These are phyloP conservation scores for Eilema depressum DNA, from an alignment of 2,888 invertebrate species.

Conservation along the genomic window DNA sequence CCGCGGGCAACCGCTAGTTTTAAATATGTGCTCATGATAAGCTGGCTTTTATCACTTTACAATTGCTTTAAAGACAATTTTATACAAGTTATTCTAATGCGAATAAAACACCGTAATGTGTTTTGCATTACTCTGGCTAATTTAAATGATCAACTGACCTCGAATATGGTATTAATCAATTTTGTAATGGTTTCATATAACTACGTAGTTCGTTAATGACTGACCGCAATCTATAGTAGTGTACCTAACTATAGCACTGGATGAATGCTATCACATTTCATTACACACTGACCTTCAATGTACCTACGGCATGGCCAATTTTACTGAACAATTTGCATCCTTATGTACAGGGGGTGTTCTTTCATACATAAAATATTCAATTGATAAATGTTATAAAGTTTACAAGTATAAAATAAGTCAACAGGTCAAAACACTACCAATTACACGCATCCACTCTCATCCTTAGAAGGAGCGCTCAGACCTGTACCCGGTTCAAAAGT, in stretches of 20 bases:
- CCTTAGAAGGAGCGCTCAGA: no score
- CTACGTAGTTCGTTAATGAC: conserved; percentile 17
- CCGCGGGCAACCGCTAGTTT: no score
- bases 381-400: no score
- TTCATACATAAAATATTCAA: background rate
- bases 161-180: conserved; percentile 17
- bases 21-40: background rate
- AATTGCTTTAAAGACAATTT: background rate
- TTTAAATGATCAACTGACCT: conserved; percentile 14
- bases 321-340: conserved; percentile 17
- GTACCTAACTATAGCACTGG: background rate
- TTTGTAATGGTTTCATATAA: conserved; percentile 11
- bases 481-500: no score
- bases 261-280: conserved; percentile 24
- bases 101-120: conserved; percentile 6
- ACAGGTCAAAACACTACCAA: no score
- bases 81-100: background rate
- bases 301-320: conserved; percentile 8
- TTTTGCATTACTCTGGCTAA: conserved; percentile 11
- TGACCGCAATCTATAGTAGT: background rate
- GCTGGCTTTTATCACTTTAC: background rate
- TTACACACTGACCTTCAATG: conserved; percentile 25
- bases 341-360: background rate
- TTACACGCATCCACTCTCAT: no score
- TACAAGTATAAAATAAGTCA: no score